phyloP scores from a whole-genome alignment of 2,888 invertebrate genomes.

The Cheilosia vernalis region DNA sequence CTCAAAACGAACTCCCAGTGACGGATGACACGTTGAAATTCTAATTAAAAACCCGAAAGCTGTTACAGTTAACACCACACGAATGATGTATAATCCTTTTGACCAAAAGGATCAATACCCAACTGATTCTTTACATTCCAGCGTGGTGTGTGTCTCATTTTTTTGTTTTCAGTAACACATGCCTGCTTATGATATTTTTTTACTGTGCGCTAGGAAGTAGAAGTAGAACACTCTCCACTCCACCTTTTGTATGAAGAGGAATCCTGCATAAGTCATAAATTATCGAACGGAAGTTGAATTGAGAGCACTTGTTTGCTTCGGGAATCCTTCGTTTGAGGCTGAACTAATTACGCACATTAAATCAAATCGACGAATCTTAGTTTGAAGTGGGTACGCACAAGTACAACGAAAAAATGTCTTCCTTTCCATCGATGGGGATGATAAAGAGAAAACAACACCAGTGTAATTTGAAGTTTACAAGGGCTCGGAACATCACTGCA shows the following conservation, averaged over 20 bases:
- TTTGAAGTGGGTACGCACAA: neutral
- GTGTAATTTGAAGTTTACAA: conserved; percentile 50
- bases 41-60: conserved; percentile 55
- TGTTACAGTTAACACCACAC: conserved; percentile 49
- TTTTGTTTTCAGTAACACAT: neutral
- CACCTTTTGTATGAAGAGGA: conserved; percentile 5
- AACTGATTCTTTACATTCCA: conserved; percentile 43
- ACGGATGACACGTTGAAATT: conserved; percentile 60
- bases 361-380: neutral
- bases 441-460: conserved; percentile 5
- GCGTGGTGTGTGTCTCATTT: neutral
- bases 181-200: neutral
- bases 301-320: conserved; percentile 30
- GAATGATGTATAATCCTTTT: conserved; percentile 67
- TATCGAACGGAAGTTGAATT: conserved; percentile 48
- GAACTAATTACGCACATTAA: conserved; percentile 26
- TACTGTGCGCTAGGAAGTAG: conserved; percentile 13
- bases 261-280: conserved; percentile 40
- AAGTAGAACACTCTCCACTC: neutral
- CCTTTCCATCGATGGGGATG: neutral
- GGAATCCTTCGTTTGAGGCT: conserved; percentile 35
- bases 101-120: conserved; percentile 55
- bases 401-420: neutral
- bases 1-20: conserved; percentile 36
- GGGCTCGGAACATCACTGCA: conserved; percentile 17